Percentiles rank a stretch among this genome's conserved stretches.
Evolutionary conservation across 2,113 vertebrate genomes (phyloP).

Genomic region (Fregata magnificens): DNA sequence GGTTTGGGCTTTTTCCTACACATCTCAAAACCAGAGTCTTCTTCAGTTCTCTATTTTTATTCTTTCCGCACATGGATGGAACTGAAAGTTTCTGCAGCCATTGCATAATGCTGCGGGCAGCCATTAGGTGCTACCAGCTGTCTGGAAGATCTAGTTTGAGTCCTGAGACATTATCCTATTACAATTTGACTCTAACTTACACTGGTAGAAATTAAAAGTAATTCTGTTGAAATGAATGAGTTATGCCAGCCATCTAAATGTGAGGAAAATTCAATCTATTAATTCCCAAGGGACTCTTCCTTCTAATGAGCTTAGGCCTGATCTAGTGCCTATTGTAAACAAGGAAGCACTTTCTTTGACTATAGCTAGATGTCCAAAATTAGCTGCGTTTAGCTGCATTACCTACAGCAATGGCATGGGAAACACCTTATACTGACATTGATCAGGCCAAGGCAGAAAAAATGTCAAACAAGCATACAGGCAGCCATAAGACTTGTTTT

Average conservation of each 20-base stretch:
- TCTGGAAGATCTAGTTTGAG: not conserved
- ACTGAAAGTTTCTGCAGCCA: not conserved
- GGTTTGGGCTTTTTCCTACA: not conserved
- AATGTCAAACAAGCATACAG: not conserved
- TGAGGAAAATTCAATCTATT: not conserved
- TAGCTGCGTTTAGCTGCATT: not conserved
- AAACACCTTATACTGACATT: not conserved
- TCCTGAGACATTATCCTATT: not conserved
- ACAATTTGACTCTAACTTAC: not conserved
- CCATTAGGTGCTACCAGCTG: not conserved
- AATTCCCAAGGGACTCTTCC: not conserved
- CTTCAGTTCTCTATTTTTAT: conserved; percentile 19
- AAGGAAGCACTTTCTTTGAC: not conserved
- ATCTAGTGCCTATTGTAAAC: not conserved
- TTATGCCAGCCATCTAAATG: not conserved
- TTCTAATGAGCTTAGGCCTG: not conserved
- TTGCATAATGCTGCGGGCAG: not conserved
- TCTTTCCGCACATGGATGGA: not conserved
- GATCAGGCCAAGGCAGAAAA: not conserved
- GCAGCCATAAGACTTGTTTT: not conserved
- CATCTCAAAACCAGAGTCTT: not conserved
- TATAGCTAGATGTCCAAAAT: not conserved
- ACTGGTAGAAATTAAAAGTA: not conserved
- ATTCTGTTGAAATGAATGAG: not conserved
- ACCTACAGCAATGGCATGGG: not conserved